These are phyloP conservation scores for Acrobasis consociella DNA, from an alignment of 2,888 invertebrate species.

Conservation along the genomic window DNA sequence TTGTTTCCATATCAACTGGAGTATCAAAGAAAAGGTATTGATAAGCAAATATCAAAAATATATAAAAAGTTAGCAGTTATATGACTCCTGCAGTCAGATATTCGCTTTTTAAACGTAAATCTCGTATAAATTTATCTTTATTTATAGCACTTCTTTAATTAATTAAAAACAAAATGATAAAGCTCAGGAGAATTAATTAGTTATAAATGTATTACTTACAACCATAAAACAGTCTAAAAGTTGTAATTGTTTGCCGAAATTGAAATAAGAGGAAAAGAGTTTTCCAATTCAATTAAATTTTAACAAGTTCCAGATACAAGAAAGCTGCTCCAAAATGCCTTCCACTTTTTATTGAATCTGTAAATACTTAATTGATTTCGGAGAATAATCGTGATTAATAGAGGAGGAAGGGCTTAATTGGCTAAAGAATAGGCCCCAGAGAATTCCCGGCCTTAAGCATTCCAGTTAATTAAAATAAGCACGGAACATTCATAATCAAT, in stretches of 20 bases:
- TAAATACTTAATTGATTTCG: constrained; percentile 23
- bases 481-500: constrained; percentile 38
- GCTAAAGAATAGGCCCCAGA: constrained; percentile 19
- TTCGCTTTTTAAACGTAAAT: too few species aligned
- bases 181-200: background rate
- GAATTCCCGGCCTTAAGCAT: constrained; percentile 26
- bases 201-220: background rate
- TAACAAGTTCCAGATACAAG: constrained; percentile 7
- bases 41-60: too few species aligned
- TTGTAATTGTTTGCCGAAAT: constrained; percentile 11
- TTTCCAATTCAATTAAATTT: constrained; percentile 20
- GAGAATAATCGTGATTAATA: constrained; percentile 22
- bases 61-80: too few species aligned
- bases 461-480: constrained; percentile 35
- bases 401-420: constrained; percentile 17
- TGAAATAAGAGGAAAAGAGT: constrained; percentile 16
- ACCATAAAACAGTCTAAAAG: background rate
- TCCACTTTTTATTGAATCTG: constrained; percentile 14
- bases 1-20: too few species aligned
- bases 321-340: background rate
- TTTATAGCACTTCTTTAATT: too few species aligned
- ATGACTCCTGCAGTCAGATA: too few species aligned
- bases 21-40: too few species aligned
- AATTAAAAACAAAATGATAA: too few species aligned
- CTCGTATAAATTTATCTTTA: too few species aligned